Evolutionary conservation across 2,888 invertebrate species (phyloP), one percentile per base, ranked within the genome.

Genomic region (Poecilobothrus nobilitatus): DNA sequence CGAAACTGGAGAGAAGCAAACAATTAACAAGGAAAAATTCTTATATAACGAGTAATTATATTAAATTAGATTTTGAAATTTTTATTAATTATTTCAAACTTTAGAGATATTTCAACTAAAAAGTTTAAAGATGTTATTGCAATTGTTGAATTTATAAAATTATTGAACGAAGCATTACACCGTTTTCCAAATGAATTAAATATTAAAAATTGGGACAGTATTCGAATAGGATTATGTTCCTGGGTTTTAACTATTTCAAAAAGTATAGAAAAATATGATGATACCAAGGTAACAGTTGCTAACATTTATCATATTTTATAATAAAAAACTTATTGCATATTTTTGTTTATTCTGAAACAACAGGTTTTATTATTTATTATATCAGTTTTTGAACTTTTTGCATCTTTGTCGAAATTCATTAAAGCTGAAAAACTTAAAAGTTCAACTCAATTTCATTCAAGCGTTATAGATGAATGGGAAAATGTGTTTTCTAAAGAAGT

Each of bases 401-500:
- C 78, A 61, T 78, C 81, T 67, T 78, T 86, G 66, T 81, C 81
- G 34, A 74, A 72, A 72, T 84, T 86, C 75, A 82, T 87, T 72
- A 72, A 64, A 2, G 70, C 70, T 1, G 80, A 80, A 70, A 80
- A 78, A 68, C 73, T 74, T 44, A 80, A 77, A 68, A 81, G 80
- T 71, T 81, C 82, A 2, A 79, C 81, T 0, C 73, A 76, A 71
- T 71, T 81, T 62, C 72, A 78, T 2, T 74, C 73, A 63, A 78
- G 74, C 71, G 69, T 81, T 71, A 74, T 76, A 34, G 83, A 85
- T 68, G 94, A 94, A 82, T 94, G 94, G 94, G 80, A 82, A 67
- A 89, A 91, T 78, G 85, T 94, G 68, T 91, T 94, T 82, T 85
- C 86, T 70, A 86, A 87, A 67, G 88, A 88, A 73, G 81, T 89